Evolutionary conservation across 2,888 invertebrate genomes (phyloP), one percentile per base, ranked within the genome.

Genomic region (Salpingus planirostris): DNA sequence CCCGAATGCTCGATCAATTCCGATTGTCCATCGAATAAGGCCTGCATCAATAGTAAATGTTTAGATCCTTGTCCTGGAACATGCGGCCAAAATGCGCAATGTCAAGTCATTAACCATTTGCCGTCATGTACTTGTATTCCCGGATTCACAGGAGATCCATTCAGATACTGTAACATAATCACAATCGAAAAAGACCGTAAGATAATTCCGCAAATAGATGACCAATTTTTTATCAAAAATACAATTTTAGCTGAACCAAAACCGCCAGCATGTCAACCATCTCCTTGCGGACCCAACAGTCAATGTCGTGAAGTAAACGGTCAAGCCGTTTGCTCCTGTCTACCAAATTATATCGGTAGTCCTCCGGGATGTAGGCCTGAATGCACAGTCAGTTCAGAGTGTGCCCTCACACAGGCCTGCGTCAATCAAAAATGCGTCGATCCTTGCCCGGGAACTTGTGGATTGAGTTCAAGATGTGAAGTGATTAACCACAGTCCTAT

Each of bases 1-100:
- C 87, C 87, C 2, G 88, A 88, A 63, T 90, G 89, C 59, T 73
- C 82, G 3, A 80, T 84, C 1, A 87, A 86, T 52, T 75, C 83
- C 3, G 87, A 89, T 56, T 89, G 87, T 60, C 74, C 79, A 13
- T 78, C 78, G 44, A 78, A 79, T 52, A 78, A 78, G 55, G 85
- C 87, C 7, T 89, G 89, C 55, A 74, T 83, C 42, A 84, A 82
- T 54, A 80, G 80, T 60, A 86, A 80, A 61, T 89, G 89, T 52
- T 71, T 70, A 13, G 83, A 89, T 60, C 86, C 87, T 30, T 87
- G 87, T 54, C 77, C 80, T 42, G 85, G 85, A 39, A 81, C 82
- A 14, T 88, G 87, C 54, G 88, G 88, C 31, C 65, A 75, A 29
- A 80, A 79, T 55, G 81, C 87, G 11, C 76, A 77, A 50, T 89